phyloP scores from a whole-genome alignment of 2,797 vertebrate genomes.

The Danio kyathit region DNA sequence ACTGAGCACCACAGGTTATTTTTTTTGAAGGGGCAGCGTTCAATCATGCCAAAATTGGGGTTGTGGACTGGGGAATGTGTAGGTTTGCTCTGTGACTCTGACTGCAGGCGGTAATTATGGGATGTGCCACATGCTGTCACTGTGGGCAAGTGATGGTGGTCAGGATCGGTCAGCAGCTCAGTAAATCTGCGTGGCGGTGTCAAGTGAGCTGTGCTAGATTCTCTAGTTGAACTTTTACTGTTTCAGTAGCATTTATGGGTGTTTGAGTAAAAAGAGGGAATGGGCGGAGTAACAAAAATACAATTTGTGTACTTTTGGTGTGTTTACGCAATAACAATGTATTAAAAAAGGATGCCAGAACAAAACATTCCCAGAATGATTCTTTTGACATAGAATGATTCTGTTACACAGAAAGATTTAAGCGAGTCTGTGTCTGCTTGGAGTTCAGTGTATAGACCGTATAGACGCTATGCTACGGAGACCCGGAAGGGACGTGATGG shows the following conservation, averaged over 20 bases:
- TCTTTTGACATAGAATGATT: no score
- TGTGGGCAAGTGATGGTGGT: constrained; percentile 59
- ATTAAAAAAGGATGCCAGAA: no score
- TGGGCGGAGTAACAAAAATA: neutral
- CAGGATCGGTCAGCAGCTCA: constrained; percentile 37
- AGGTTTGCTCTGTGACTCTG: constrained; percentile 61
- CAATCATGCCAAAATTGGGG: constrained; percentile 69
- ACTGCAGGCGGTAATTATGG: constrained; percentile 74
- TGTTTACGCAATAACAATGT: no score
- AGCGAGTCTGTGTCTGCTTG: no score
- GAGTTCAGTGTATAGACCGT: no score
- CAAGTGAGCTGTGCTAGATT: constrained; percentile 69
- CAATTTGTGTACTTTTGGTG: neutral
- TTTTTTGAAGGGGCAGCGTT: constrained; percentile 69
- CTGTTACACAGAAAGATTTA: no score
- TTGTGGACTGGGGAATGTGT: constrained; percentile 65
- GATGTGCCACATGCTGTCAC: constrained; percentile 48
- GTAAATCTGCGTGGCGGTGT: constrained; percentile 55
- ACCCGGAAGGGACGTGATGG: no score
- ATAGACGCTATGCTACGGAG: no score
- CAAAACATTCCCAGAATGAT: no score
- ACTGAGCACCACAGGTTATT: constrained; percentile 73
- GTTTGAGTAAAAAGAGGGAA: neutral
- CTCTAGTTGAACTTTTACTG: constrained; percentile 35
- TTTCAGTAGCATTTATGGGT: neutral